Percentiles rank a stretch among this genome's conserved stretches.
Conservation (phyloP, 2,888 invertebrate genomes). For the Hypena proboscidalis region DNA sequence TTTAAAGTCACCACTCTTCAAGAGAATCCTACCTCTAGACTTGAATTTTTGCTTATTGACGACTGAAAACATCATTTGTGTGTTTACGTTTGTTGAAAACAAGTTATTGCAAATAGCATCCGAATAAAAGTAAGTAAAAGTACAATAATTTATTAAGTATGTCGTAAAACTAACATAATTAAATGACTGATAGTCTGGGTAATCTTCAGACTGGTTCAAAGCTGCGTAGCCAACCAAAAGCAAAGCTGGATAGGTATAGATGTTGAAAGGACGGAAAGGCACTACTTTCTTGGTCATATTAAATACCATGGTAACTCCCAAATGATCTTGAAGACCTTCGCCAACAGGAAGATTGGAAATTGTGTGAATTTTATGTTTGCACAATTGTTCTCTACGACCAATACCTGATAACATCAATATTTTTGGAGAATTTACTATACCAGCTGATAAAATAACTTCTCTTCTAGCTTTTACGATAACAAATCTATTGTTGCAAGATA, state of each 20-base stretch:
- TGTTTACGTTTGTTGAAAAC: slow-evolving; percentile 34
- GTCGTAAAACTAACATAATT: slow-evolving; percentile 13
- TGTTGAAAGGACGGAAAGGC: too few relatives aligned
- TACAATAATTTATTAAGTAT: slow-evolving; percentile 17
- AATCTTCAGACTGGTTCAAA: slow-evolving; percentile 15
- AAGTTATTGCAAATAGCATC: slow-evolving; percentile 47
- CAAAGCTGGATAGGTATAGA: slow-evolving; percentile 49
- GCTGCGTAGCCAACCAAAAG: slow-evolving; percentile 28
- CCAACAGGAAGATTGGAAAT: too few relatives aligned
- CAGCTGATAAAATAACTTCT: too few relatives aligned
- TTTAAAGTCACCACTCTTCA: slow-evolving; percentile 51
- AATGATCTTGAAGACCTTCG: too few relatives aligned
- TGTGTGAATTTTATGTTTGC: too few relatives aligned
- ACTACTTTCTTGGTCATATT: too few relatives aligned
- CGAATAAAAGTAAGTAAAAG: slow-evolving; percentile 21
- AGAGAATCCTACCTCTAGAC: slow-evolving; percentile 54
- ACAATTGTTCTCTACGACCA: too few relatives aligned
- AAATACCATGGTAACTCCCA: too few relatives aligned
- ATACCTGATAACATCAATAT: too few relatives aligned
- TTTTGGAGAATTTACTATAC: too few relatives aligned
- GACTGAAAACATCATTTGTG: slow-evolving; percentile 47
- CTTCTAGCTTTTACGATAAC: too few relatives aligned
- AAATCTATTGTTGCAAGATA: too few relatives aligned
- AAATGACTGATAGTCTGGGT: slow-evolving; percentile 21
- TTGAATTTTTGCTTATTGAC: slow-evolving; percentile 50